Evolutionary conservation across 2,797 vertebrate species (phyloP).

Genomic region (Halcyon chelicuti): DNA sequence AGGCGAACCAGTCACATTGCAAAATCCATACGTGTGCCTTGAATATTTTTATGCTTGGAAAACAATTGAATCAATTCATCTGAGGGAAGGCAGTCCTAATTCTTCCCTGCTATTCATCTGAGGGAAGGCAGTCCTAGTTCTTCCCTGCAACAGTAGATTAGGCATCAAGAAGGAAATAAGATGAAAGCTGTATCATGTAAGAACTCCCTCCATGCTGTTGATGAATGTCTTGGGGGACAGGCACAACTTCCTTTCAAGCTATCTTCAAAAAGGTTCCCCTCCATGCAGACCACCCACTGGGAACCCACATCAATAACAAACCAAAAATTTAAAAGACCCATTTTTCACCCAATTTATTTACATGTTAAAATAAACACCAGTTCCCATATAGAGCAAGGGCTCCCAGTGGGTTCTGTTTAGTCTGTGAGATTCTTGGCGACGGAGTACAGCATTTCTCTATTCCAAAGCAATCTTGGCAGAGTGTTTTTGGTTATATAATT

Average conservation of each 20-base stretch:
- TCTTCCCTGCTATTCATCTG: slow-evolving; percentile 11
- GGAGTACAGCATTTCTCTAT: not conserved
- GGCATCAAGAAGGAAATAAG: not conserved
- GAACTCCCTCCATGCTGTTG: not conserved
- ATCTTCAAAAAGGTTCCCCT: slow-evolving; percentile 47
- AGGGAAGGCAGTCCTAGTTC: not conserved
- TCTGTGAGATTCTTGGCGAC: slow-evolving; percentile 26
- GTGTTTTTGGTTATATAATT: slow-evolving; percentile 25
- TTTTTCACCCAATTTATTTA: slow-evolving; percentile 44
- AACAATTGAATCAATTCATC: slow-evolving; percentile 44
- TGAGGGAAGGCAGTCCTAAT: not conserved
- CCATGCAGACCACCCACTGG: slow-evolving; percentile 6
- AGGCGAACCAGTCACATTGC: not conserved
- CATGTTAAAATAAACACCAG: slow-evolving; percentile 4
- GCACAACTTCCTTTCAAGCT: slow-evolving; percentile 28
- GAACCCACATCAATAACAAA: slow-evolving; percentile 25
- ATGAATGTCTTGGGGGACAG: not conserved
- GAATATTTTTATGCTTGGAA: not conserved
- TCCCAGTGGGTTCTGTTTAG: slow-evolving; percentile 57
- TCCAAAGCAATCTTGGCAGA: slow-evolving; percentile 44
- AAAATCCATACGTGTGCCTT: not conserved
- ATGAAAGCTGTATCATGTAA: slow-evolving; percentile 19
- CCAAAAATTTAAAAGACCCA: not conserved
- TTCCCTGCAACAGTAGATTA: not conserved
- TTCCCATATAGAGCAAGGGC: slow-evolving; percentile 19